Evolutionary conservation across 2,888 invertebrate genomes (phyloP).

Genomic region (Acleris literana): DNA sequence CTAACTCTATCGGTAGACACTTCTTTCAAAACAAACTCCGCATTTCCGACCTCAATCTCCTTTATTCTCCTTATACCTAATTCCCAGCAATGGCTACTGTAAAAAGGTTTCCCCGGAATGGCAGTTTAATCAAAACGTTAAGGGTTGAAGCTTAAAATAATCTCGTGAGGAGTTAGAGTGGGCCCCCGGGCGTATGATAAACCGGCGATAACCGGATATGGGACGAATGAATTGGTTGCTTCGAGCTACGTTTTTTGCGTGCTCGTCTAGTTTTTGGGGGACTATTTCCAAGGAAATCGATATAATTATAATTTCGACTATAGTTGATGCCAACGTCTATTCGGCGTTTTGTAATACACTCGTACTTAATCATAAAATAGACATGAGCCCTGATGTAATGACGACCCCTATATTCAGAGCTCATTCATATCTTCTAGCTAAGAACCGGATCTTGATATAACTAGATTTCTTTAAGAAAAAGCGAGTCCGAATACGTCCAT

Average conservation of each 20-base stretch:
- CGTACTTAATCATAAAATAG: too few species aligned
- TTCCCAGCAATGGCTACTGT: constrained; percentile 30
- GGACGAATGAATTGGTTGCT: constrained; percentile 77
- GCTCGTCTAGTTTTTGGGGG: constrained; percentile 57
- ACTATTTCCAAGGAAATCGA: constrained; percentile 47
- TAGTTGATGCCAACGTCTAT: too few species aligned
- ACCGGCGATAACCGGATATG: constrained; percentile 79
- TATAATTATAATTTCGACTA: background rate
- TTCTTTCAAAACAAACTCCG: background rate
- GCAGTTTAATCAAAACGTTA: constrained; percentile 76
- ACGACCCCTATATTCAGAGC: too few species aligned
- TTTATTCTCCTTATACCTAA: constrained; percentile 25
- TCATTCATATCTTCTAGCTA: too few species aligned
- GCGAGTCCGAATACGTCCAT: too few species aligned
- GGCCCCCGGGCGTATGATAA: constrained; percentile 76
- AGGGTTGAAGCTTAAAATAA: constrained; percentile 78
- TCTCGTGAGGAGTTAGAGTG: constrained; percentile 67
- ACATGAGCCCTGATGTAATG: too few species aligned
- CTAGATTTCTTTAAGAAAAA: too few species aligned
- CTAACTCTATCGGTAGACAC: background rate
- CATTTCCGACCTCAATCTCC: constrained; percentile 8
- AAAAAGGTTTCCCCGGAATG: constrained; percentile 48
- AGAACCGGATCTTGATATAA: too few species aligned
- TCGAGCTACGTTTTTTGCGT: constrained; percentile 72
- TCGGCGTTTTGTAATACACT: too few species aligned